These are phyloP conservation scores for Cyprinella venusta DNA, from an alignment of 2,797 vertebrate species.

Conservation along the genomic window DNA sequence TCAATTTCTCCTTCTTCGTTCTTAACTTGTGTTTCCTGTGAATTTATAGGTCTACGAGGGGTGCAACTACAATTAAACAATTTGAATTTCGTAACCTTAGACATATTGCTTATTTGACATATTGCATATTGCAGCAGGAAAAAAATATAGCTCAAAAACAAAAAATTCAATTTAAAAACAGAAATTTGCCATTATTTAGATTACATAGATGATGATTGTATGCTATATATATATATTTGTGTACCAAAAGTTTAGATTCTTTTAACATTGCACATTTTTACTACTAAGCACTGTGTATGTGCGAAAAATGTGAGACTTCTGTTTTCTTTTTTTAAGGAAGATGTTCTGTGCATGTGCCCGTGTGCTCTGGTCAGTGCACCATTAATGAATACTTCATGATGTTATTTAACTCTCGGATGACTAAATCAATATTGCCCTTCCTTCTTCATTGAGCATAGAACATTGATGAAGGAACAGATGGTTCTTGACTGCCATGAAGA, in stretches of 20 bases:
- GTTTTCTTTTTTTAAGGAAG: conserved; percentile 1
- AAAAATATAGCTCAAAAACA: background rate
- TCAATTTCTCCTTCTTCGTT: background rate
- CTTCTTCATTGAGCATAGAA: conserved; percentile 53
- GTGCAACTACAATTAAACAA: no score
- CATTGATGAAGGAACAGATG: conserved; percentile 49
- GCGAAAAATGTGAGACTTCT: background rate
- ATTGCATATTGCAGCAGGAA: no score
- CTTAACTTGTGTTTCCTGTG: background rate
- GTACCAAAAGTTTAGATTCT: no score
- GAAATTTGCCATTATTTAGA: background rate
- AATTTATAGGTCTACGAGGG: no score
- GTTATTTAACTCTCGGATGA: conserved; percentile 59
- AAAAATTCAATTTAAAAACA: background rate
- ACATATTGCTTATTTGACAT: no score
- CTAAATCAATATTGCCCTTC: conserved; percentile 57
- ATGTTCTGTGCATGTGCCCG: conserved; percentile 14
- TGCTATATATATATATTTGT: background rate
- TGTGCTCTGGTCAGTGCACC: conserved; percentile 43
- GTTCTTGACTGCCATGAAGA: conserved; percentile 41
- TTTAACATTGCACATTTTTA: background rate
- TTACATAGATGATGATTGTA: background rate
- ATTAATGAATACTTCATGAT: conserved; percentile 63
- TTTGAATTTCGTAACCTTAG: no score
- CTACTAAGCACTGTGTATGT: background rate